These are phyloP conservation scores for Zaprionus ghesquierei DNA, from an alignment of 1,140 invertebrate species.

Conservation along the genomic window DNA sequence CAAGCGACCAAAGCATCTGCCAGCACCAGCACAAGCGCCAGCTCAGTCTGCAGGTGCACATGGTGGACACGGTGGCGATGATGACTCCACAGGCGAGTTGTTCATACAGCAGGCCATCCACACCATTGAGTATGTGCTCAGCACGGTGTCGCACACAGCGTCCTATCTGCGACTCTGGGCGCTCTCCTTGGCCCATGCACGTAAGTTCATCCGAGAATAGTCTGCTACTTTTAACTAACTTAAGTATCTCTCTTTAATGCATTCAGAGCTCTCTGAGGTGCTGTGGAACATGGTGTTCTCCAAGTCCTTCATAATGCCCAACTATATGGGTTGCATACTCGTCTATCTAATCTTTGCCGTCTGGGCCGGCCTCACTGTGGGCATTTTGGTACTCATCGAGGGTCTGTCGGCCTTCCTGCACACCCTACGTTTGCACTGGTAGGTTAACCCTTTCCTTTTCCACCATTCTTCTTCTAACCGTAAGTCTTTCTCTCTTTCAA, in stretches of 20 bases:
- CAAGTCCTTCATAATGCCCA: slow-evolving; percentile 27
- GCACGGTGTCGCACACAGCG: slow-evolving; percentile 97
- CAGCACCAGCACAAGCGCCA: slow-evolving; percentile 1
- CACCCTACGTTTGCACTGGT: slow-evolving; percentile 99
- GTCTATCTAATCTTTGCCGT: slow-evolving; percentile 91
- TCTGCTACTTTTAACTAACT: background rate
- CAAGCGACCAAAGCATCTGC: slow-evolving; percentile 20
- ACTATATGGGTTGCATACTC: slow-evolving; percentile 67
- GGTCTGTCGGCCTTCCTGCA: slow-evolving; percentile 99
- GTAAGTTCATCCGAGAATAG: slow-evolving; percentile 83
- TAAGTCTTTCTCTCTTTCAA: background rate
- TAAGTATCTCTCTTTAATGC: background rate
- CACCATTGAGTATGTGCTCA: slow-evolving; percentile 98
- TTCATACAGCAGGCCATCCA: slow-evolving; percentile 97
- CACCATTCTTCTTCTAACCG: slow-evolving; percentile 72
- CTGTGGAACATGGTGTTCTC: slow-evolving; percentile 93
- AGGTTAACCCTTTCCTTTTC: slow-evolving; percentile 74
- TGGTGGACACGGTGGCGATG: slow-evolving; percentile 82
- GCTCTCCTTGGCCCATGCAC: slow-evolving; percentile 95
- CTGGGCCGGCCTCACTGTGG: slow-evolving; percentile 94
- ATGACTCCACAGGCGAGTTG: slow-evolving; percentile 91
- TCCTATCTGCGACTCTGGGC: slow-evolving; percentile 98
- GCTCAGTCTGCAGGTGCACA: slow-evolving; percentile 10
- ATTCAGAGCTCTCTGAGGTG: slow-evolving; percentile 93
- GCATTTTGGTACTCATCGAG: slow-evolving; percentile 98